Evolutionary conservation across 1,140 invertebrate species (phyloP).

Genomic region (Drosophila nasuta): DNA sequence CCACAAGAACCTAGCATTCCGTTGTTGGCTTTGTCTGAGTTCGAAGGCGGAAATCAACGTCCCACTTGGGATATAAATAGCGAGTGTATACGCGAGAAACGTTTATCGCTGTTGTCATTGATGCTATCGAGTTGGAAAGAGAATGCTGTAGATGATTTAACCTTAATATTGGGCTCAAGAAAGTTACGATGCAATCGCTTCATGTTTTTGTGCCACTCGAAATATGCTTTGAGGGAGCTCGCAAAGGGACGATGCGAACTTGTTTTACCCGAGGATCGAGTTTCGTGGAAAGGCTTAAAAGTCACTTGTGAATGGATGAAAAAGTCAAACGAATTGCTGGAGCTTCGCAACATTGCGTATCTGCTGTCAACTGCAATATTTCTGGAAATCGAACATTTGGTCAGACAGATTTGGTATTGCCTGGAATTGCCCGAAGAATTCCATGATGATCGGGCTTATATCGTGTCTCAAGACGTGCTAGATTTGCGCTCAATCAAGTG

Average conservation of each 20-base stretch:
- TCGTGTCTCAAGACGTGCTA: constrained; percentile 8
- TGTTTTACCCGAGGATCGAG: constrained; percentile 17
- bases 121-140: constrained; percentile 18
- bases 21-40: constrained; percentile 14
- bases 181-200: constrained; percentile 34
- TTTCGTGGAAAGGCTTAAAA: constrained; percentile 17
- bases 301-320: constrained; percentile 33
- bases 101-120: background rate
- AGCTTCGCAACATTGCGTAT: constrained; percentile 17
- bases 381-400: constrained; percentile 19
- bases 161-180: constrained; percentile 25
- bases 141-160: constrained; percentile 12
- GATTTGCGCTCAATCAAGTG: background rate
- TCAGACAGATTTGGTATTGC: constrained; percentile 32
- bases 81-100: constrained; percentile 5
- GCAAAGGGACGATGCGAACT: constrained; percentile 11
- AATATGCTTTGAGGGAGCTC: background rate
- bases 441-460: constrained; percentile 39
- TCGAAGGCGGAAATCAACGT: constrained; percentile 14
- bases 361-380: constrained; percentile 24
- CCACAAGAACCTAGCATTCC: constrained; percentile 31
- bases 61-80: background rate
- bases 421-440: constrained; percentile 19
- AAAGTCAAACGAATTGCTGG: background rate
- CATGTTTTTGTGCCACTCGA: constrained; percentile 29